Base-by-base conservation (phyloP, 1,140 invertebrate genomes). In the Teleopsis dalmanni region DNA sequence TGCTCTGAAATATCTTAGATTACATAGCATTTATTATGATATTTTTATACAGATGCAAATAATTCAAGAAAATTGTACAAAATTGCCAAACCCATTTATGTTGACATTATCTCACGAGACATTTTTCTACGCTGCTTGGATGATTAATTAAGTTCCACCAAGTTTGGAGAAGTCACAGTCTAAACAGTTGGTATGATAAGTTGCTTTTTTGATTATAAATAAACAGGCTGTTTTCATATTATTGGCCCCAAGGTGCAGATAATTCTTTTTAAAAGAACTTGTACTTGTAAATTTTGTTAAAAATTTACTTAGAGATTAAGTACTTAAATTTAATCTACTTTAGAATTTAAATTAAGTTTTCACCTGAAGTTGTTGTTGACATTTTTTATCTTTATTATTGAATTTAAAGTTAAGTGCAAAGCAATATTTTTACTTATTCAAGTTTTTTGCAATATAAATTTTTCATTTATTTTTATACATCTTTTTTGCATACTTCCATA, bases 91-190 rank as follows among this genome's bases (percentile, higher is more conserved):
- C 44, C 49, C 49, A 51, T 51, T 51, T 51, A 51, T 47, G 49
- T 41, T 51, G 49, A 51, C 49, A 51, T 45, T 51, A 51, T 51
- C 49, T 51, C 49, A 29, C 42, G 49, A 51, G 49, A 51, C 49
- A 45, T 51, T 51, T 47, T 46, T 46, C 44, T 46, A 11, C 16
- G 34, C 14, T 11, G 22, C 41, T 27, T 11, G 5, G 41, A 43
- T 43, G 41, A 43, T 43, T 43, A 43, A 43, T 43, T 43, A 43
- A 43, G 41, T 43, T 43, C 23, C 11, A n/a, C n/a, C n/a, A n/a
- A n/a, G n/a, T n/a, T n/a, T n/a, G n/a, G n/a, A n/a, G n/a, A n/a
- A n/a, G n/a, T n/a, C 18, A 16, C n/a, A 37, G 13, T 37, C 10
- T 37, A 19, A 9, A 37, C 5, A 3, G 8, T 16, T 37, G 5